phyloP scores from a whole-genome alignment of 2,888 invertebrate genomes.

The Uropetala carovei region DNA sequence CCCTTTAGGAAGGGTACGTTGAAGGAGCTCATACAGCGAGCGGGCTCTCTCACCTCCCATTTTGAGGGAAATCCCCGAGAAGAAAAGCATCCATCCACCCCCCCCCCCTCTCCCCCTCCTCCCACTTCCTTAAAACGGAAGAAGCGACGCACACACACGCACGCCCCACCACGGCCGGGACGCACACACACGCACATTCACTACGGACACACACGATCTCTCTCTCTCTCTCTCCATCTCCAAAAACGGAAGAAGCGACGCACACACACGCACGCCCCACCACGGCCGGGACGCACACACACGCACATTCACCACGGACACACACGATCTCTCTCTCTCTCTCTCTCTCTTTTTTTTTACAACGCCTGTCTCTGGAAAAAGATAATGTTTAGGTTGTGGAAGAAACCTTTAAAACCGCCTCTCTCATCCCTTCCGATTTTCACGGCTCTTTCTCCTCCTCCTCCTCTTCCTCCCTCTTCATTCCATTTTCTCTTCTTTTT shows the following conservation, averaged over 20 bases:
- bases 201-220: too few species aligned
- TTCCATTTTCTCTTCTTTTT: neutral
- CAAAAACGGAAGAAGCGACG: neutral
- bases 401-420: too few species aligned
- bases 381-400: too few species aligned
- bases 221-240: neutral
- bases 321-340: neutral
- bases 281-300: too few species aligned
- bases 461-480: neutral
- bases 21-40: neutral
- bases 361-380: neutral
- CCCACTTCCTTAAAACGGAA: neutral
- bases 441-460: neutral
- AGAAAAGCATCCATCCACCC: conserved; percentile 1
- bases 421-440: neutral
- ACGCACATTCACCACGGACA: too few species aligned
- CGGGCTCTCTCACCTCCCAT: neutral
- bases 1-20: too few species aligned
- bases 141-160: neutral
- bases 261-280: neutral
- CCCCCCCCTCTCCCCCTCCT: neutral
- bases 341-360: neutral
- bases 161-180: too few species aligned
- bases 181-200: too few species aligned
- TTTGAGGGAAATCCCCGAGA: conserved; percentile 25